These are phyloP conservation scores for Pandemis heparana DNA, from an alignment of 2,888 invertebrate species.

Conservation along the genomic window DNA sequence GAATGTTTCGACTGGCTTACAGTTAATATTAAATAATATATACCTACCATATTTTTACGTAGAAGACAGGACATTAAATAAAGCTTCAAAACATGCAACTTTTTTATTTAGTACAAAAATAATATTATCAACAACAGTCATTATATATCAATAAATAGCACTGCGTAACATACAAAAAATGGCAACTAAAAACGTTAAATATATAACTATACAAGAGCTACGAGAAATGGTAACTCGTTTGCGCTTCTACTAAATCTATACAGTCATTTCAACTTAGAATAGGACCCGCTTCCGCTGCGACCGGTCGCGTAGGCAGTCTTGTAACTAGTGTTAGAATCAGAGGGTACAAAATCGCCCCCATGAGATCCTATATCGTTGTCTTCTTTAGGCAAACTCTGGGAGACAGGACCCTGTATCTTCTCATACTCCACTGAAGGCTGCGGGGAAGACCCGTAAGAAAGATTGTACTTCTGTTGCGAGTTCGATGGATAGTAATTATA, in stretches of 20 bases:
- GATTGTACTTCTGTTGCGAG: conserved; percentile 69
- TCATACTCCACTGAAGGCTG: conserved; percentile 68
- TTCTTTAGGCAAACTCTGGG: conserved; percentile 68
- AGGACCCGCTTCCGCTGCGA: conserved; percentile 60
- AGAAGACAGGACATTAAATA: neutral
- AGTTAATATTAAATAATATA: neutral
- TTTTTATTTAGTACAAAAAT: conserved; percentile 34
- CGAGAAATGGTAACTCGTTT: conserved; percentile 20
- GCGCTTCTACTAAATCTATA: conserved; percentile 16
- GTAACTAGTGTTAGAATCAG: conserved; percentile 67
- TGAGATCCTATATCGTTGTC: conserved; percentile 69
- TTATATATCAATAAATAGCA: conserved; percentile 38
- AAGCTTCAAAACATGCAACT: conserved; percentile 17
- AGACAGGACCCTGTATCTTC: conserved; percentile 61
- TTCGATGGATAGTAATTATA: conserved; percentile 75
- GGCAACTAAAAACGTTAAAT: conserved; percentile 38
- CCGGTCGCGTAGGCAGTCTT: conserved; percentile 67
- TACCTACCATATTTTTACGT: neutral
- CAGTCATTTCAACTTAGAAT: conserved; percentile 59
- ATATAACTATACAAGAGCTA: conserved; percentile 24
- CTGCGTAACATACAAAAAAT: conserved; percentile 27
- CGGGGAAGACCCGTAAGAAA: conserved; percentile 58
- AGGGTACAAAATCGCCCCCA: conserved; percentile 65
- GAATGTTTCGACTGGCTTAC: too few species aligned
- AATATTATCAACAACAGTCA: conserved; percentile 36